A percentile compares a stretch with the other conserved stretches of the same genome.
These are phyloP conservation scores for Trachymyrmex cornetzi DNA, from an alignment of 1,140 invertebrate genomes.

Conservation along the genomic window DNA sequence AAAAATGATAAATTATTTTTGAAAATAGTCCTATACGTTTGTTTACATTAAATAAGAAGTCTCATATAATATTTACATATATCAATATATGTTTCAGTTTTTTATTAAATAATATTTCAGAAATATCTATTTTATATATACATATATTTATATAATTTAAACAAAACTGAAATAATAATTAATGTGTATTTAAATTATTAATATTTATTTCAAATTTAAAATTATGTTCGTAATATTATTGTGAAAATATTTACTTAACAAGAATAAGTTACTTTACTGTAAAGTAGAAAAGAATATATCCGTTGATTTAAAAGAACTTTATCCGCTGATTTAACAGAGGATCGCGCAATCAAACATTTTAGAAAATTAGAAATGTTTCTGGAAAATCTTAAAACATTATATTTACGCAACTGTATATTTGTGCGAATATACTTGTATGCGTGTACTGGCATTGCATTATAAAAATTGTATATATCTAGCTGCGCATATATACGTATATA, in stretches of 20 bases:
- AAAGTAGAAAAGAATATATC: not conserved
- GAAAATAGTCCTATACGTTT: not conserved
- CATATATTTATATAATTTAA: not conserved
- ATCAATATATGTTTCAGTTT: not conserved
- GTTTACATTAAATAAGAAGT: not conserved
- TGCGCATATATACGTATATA: conserved; percentile 66
- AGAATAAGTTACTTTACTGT: not conserved
- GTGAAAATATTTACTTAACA: not conserved
- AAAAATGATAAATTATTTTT: not conserved
- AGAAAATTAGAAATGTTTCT: conserved; percentile 40
- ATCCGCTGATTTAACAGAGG: not conserved
- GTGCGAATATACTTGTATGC: conserved; percentile 64
- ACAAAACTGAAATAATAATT: not conserved
- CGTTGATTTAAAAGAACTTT: not conserved
- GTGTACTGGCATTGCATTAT: conserved; percentile 69
- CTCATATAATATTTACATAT: not conserved
- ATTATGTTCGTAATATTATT: not conserved
- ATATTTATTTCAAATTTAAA: not conserved
- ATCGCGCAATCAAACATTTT: not conserved
- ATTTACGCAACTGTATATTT: conserved; percentile 48
- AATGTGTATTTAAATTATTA: not conserved
- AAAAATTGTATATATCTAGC: conserved; percentile 62
- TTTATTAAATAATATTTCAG: not conserved
- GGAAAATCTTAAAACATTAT: conserved; percentile 28
- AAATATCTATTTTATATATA: not conserved